A percentile compares a stretch with the other conserved stretches of the same genome.
Conservation (phyloP, 2,113 vertebrate genomes). For the Xiphophorus hellerii region DNA sequence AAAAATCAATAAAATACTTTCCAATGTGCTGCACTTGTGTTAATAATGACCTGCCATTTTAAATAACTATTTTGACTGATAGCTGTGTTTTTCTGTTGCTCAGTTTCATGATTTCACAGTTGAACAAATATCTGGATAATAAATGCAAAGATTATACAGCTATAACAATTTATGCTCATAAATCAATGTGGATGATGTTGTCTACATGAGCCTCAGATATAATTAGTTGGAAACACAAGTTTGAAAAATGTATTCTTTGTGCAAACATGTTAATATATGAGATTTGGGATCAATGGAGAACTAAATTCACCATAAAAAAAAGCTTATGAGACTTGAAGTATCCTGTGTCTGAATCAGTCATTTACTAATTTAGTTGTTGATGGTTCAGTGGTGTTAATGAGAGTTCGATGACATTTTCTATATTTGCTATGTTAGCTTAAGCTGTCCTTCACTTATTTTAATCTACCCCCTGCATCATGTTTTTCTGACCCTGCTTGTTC, state of each 20-base stretch:
- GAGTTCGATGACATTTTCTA: background rate
- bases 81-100: slow-evolving; percentile 6
- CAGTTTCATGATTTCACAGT: slow-evolving; percentile 13
- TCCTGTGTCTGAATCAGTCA: background rate
- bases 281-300: background rate
- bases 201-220: background rate
- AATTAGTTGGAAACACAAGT: background rate
- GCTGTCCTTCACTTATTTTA: slow-evolving; percentile 1
- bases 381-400: background rate
- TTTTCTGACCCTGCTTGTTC: background rate
- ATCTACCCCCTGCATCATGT: slow-evolving; percentile 7
- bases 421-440: background rate
- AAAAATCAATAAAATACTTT: background rate
- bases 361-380: background rate
- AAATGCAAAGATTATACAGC: background rate
- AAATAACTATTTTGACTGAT: background rate
- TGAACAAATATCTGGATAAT: background rate
- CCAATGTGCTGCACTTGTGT: background rate
- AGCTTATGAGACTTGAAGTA: background rate
- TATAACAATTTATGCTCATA: background rate
- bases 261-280: background rate
- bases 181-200: background rate
- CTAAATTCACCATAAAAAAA: background rate
- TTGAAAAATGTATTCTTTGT: background rate
- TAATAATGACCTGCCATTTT: background rate